Percentiles rank a stretch among this genome's conserved stretches.
Conservation (phyloP, 2,888 invertebrate species). For the Meliscaeva auricollis region DNA sequence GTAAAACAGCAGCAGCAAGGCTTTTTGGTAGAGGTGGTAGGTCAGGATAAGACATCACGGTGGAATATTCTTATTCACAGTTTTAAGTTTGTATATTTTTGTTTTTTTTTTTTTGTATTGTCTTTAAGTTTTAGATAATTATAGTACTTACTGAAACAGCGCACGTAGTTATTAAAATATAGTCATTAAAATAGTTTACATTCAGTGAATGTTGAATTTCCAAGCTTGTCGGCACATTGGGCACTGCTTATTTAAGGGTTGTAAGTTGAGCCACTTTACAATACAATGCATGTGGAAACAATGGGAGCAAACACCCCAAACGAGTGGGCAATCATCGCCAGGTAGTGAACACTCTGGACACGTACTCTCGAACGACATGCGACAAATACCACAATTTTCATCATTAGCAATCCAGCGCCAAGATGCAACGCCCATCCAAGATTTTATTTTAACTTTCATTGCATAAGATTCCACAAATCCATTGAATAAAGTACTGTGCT, state of each 20-base stretch:
- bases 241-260: conserved; percentile 93
- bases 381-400: conserved; percentile 99
- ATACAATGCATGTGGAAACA: conserved; percentile 99
- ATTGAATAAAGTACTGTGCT: conserved; percentile 59
- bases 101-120: conserved; percentile 56
- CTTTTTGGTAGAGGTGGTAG: conserved; percentile 95
- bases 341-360: conserved; percentile 99
- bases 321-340: conserved; percentile 98
- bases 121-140: conserved; percentile 42
- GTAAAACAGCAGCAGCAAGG: conserved; percentile 89
- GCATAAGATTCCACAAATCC: conserved; percentile 75
- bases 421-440: conserved; percentile 97
- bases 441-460: conserved; percentile 84
- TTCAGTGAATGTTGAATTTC: conserved; percentile 95
- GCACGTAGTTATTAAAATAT: conserved; percentile 55
- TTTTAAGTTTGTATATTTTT: conserved; percentile 27
- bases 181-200: conserved; percentile 55
- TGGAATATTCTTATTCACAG: conserved; percentile 37
- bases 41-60: conserved; percentile 88
- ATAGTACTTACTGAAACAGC: conserved; percentile 59
- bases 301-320: conserved; percentile 99
- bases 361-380: conserved; percentile 99
- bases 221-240: conserved; percentile 99
- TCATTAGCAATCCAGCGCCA: conserved; percentile 99
- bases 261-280: conserved; percentile 99